These are phyloP conservation scores for Elephas maximus DNA, from an alignment of 2,113 vertebrate species.

Conservation along the genomic window DNA sequence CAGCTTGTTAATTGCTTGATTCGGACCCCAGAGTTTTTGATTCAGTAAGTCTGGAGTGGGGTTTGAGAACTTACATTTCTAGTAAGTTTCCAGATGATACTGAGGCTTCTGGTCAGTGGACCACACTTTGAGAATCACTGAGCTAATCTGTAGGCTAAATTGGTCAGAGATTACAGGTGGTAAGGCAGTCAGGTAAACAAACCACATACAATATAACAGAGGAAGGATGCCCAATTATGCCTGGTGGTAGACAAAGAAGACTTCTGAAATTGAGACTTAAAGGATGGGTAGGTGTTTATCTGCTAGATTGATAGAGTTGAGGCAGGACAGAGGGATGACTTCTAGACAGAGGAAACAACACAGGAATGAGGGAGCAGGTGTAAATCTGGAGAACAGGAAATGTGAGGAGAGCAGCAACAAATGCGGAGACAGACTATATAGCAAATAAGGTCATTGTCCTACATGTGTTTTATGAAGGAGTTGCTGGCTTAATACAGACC, in stretches of 20 bases:
- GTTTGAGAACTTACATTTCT: neutral
- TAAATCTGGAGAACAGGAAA: neutral
- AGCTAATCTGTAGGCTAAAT: neutral
- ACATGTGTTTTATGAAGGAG: neutral
- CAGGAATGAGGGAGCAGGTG: neutral
- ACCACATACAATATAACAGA: neutral
- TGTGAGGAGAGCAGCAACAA: neutral
- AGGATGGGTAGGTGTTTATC: neutral
- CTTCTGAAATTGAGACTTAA: neutral
- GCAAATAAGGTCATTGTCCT: neutral
- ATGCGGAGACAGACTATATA: neutral
- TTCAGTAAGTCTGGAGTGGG: neutral
- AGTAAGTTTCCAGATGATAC: conserved; percentile 18
- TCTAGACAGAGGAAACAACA: neutral
- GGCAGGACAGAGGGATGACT: neutral
- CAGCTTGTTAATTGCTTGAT: neutral
- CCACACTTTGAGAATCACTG: neutral
- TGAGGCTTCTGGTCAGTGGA: neutral
- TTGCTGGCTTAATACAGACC: neutral
- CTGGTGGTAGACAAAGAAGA: neutral
- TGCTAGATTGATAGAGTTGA: neutral
- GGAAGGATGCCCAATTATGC: neutral
- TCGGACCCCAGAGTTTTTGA: neutral
- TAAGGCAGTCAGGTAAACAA: neutral
- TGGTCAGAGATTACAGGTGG: neutral